Evolutionary conservation across 2,797 vertebrate genomes (phyloP).

Genomic region (Falco biarmicus): DNA sequence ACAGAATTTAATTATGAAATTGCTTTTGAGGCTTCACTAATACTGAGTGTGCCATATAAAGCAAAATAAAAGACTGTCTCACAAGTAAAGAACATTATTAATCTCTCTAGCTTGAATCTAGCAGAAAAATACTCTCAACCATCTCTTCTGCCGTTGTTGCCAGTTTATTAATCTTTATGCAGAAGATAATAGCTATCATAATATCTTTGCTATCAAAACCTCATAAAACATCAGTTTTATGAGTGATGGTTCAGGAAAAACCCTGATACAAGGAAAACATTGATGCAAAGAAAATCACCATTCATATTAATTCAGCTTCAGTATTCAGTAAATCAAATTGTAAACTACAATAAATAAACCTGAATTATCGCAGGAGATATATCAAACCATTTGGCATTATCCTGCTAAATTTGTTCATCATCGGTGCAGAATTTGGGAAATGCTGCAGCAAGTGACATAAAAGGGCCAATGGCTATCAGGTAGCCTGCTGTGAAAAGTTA

Average conservation of each 20-base stretch:
- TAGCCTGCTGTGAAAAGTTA: conserved; percentile 43
- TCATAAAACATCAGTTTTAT: not conserved
- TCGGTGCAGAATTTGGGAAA: not conserved
- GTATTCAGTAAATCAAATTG: not conserved
- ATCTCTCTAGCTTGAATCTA: not conserved
- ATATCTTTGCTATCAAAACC: not conserved
- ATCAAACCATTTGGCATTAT: not conserved
- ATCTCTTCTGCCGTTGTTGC: not conserved
- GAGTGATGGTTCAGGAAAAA: not conserved
- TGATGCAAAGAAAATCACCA: not conserved
- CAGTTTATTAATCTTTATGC: not conserved
- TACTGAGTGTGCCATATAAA: not conserved
- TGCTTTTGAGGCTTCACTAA: not conserved
- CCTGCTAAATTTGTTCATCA: not conserved
- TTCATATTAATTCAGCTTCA: not conserved
- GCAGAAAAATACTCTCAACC: not conserved
- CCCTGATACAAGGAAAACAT: not conserved
- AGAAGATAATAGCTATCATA: not conserved
- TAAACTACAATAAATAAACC: not conserved
- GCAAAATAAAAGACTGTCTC: conserved; percentile 4
- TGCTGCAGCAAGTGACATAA: not conserved
- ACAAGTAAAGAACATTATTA: not conserved
- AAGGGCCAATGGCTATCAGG: not conserved
- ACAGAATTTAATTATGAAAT: conserved; percentile 27
- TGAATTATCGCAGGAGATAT: not conserved